These are phyloP conservation scores for Thunnus maccoyii DNA, from an alignment of 2,113 vertebrate genomes.

Conservation along the genomic window DNA sequence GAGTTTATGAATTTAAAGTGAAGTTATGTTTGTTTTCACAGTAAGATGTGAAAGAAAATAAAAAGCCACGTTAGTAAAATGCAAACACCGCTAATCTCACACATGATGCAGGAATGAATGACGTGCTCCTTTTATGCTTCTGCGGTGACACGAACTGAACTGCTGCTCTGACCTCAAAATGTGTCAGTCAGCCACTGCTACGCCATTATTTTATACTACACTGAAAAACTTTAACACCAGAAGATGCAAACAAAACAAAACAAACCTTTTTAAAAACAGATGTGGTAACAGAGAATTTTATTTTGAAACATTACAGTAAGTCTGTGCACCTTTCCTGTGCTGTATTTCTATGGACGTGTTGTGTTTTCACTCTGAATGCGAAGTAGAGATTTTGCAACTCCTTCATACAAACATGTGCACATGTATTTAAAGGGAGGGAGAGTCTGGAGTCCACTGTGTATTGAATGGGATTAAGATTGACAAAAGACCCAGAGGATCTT, in stretches of 20 bases:
- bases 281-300: not conserved
- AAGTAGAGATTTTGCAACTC: not conserved
- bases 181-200: too few species aligned
- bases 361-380: not conserved
- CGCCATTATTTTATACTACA: too few species aligned
- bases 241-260: too few species aligned
- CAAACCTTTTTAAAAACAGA: not conserved
- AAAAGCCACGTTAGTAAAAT: not conserved
- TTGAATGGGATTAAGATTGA: conserved; percentile 76
- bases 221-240: too few species aligned
- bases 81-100: not conserved
- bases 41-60: too few species aligned
- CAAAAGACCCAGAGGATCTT: conserved; percentile 71
- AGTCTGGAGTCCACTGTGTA: conserved; percentile 8
- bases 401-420: not conserved
- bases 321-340: too few species aligned
- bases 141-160: not conserved
- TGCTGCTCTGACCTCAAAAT: too few species aligned
- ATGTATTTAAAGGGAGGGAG: conserved; percentile 9
- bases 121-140: too few species aligned
- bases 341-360: not conserved
- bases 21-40: not conserved
- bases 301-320: not conserved
- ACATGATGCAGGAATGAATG: not conserved
- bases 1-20: not conserved